Percentiles rank a stretch among this genome's conserved stretches.
phyloP scores from a whole-genome alignment of 1,140 invertebrate genomes.

The Sesamia nonagrioides region DNA sequence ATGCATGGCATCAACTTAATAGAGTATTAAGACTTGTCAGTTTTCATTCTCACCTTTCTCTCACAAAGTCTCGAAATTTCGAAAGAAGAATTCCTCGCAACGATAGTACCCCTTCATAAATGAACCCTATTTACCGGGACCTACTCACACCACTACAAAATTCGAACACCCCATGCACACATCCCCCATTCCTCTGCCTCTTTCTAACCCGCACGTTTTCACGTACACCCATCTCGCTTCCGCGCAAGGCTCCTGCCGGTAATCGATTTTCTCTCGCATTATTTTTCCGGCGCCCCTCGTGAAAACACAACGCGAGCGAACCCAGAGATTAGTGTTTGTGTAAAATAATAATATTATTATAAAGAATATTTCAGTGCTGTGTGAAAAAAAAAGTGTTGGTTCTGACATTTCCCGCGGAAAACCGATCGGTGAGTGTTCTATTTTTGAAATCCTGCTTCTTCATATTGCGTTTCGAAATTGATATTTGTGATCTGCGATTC shows the following conservation, averaged over 20 bases:
- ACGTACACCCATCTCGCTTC: neutral
- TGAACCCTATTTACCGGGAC: constrained; percentile 65
- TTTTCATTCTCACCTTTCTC: no score
- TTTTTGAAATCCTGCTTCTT: neutral
- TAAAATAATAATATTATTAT: constrained; percentile 27
- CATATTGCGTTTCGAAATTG: neutral
- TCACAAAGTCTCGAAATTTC: neutral
- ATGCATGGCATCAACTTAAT: no score
- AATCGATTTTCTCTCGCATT: constrained; percentile 49
- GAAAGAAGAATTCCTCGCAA: constrained; percentile 47
- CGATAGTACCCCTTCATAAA: constrained; percentile 56
- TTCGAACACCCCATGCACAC: constrained; percentile 59
- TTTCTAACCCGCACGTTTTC: neutral
- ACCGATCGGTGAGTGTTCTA: constrained; percentile 13
- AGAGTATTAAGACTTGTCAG: no score
- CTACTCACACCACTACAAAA: constrained; percentile 60
- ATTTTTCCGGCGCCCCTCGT: constrained; percentile 39
- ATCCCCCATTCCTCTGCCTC: constrained; percentile 51
- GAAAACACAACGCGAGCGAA: constrained; percentile 8
- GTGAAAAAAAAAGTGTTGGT: neutral
- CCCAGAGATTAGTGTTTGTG: constrained; percentile 12
- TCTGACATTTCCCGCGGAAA: neutral
- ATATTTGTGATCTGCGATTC: neutral
- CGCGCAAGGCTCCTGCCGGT: neutral
- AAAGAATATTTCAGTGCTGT: neutral